A percentile compares a stretch with the other conserved stretches of the same genome.
These are phyloP conservation scores for Eriocheir sinensis DNA, from an alignment of 1,140 invertebrate species.

Conservation along the genomic window DNA sequence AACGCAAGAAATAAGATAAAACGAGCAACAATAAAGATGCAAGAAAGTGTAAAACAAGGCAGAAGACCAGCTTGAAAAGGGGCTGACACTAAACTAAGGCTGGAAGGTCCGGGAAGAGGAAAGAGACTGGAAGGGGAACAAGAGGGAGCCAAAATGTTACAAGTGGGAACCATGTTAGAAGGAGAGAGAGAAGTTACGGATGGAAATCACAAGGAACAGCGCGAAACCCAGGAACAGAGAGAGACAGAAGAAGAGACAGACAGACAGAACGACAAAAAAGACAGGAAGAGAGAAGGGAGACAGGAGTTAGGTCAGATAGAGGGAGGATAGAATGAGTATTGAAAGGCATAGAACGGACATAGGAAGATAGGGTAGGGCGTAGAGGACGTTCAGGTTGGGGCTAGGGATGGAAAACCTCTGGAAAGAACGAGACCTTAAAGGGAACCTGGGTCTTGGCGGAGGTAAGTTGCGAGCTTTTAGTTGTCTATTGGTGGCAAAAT, in stretches of 20 bases:
- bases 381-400: background rate
- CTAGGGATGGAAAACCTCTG: background rate
- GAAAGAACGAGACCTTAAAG: conserved; percentile 51
- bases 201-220: background rate
- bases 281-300: background rate
- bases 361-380: conserved; percentile 30
- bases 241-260: background rate
- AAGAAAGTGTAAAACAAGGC: background rate
- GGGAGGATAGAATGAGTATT: background rate
- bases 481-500: conserved; percentile 73
- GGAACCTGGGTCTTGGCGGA: conserved; percentile 46
- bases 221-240: background rate
- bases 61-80: conserved; percentile 1
- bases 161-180: conserved; percentile 8
- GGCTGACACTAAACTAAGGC: background rate
- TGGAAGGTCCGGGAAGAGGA: background rate
- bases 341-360: background rate
- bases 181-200: conserved; percentile 21
- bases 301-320: background rate
- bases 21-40: background rate
- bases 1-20: background rate
- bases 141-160: background rate
- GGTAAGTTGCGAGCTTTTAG: conserved; percentile 51
- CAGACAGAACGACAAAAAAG: background rate
- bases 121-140: conserved; percentile 19